Conservation (phyloP, 92 coral and sea anemone genomes). For the Plumapathes pennacea region DNA sequence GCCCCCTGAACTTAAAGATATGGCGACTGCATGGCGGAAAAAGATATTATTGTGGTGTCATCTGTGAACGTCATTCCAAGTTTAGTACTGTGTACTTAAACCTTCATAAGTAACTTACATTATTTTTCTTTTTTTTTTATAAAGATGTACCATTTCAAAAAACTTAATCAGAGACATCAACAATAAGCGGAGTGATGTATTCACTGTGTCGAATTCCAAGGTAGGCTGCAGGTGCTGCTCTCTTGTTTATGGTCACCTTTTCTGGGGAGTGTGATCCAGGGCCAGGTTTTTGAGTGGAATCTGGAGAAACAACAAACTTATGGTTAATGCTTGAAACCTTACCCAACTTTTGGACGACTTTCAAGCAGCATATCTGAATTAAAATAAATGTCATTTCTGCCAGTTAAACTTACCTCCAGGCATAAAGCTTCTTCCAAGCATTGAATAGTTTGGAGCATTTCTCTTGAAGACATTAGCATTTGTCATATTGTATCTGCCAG, state of each 20-base stretch:
- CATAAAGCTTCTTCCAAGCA: slow-evolving; percentile 83
- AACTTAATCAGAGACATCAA: slow-evolving; percentile 86
- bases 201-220: slow-evolving; percentile 97
- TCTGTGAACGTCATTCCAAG: no score
- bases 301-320: no score
- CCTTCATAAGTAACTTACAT: no score
- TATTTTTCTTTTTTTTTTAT: no score
- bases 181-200: slow-evolving; percentile 87
- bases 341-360: no score
- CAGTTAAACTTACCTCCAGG: slow-evolving; percentile 77
- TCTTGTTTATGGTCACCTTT: slow-evolving; percentile 78
- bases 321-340: not conserved
- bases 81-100: no score
- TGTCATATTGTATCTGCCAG: slow-evolving; percentile 76
- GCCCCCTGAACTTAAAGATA: no score
- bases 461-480: slow-evolving; percentile 62
- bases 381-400: not conserved
- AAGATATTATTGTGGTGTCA: no score
- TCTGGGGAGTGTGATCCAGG: slow-evolving; percentile 99
- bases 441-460: slow-evolving; percentile 73
- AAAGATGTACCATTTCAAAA: no score
- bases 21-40: no score
- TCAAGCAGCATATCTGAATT: not conserved
- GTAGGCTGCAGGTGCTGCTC: slow-evolving; percentile 67
- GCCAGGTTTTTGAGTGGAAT: slow-evolving; percentile 91